Base-by-base conservation (phyloP, 2,888 invertebrate genomes). In the Corbicula japonica region DNA sequence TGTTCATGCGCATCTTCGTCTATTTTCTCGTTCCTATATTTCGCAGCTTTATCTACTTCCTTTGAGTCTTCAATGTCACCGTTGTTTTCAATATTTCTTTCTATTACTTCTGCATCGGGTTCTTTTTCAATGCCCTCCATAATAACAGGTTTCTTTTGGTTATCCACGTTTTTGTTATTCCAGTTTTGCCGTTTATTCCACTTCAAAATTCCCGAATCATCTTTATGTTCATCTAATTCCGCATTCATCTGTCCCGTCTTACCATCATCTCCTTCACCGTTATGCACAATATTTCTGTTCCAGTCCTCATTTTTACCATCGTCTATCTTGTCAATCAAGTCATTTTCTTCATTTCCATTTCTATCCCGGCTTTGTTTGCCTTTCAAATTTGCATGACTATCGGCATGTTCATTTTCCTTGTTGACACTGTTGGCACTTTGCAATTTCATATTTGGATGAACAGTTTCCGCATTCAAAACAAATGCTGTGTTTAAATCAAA, bases 11-110 rank as follows among this genome's bases (percentile, higher is more conserved):
- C 48, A 10, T 4, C 44, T 21, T 28, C 10, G 12, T 30, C 48
- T n/a, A 32, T 34, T n/a, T 28, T 1, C 1, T n/a, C 21, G 34
- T 62, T n/a, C 34, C 54, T 54, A 30, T 58, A 35, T 38, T 58
- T 58, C 10, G 58, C 58, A 21, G 58, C 58, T 58, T 38, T 58
- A 38, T 58, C 58, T 10, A 23, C 41, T 12, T 41, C 41, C 23
- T 52, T 28, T 15, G 23, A 3, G 28, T 52, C 28, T 52, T 52
- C 52, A 2, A 52, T 10, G 32, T 32, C 34, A 48, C 21, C n/a
- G 6, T 52, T 26, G 26, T 52, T 21, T 4, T 23, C 52, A 52
- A 23, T 5, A 18, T 15, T 23, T 8, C 2, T 26, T 10, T 52
- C 52, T 21, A 4, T 26, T 26, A 18, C 52, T 28, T 3, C 5